Percentiles rank a stretch among this genome's conserved stretches.
phyloP scores from a whole-genome alignment of 2,888 invertebrate genomes.

The Gryllus longicercus region DNA sequence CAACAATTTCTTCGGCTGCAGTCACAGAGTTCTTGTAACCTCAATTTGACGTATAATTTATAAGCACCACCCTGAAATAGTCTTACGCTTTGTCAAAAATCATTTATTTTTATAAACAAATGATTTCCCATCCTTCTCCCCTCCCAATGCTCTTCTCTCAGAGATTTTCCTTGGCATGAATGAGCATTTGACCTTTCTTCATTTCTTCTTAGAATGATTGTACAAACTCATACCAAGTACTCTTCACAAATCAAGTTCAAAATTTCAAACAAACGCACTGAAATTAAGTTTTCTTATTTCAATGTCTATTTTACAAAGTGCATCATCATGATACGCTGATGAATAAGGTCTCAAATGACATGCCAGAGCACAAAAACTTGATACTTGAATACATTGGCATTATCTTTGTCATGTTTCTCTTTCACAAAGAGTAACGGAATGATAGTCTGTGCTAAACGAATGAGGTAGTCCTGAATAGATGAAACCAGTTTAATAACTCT shows the following conservation, averaged over 20 bases:
- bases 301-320: background rate
- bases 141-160: constrained; percentile 36
- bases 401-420: too few species aligned
- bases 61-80: constrained; percentile 30
- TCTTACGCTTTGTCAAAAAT: constrained; percentile 30
- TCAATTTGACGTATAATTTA: constrained; percentile 27
- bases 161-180: constrained; percentile 20
- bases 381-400: too few species aligned
- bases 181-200: background rate
- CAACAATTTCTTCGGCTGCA: constrained; percentile 22
- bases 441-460: too few species aligned
- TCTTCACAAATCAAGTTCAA: background rate
- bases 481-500: too few species aligned
- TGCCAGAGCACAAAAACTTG: too few species aligned
- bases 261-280: constrained; percentile 20
- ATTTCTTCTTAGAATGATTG: background rate
- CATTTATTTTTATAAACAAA: constrained; percentile 31
- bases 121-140: constrained; percentile 38
- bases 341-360: background rate
- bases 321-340: background rate
- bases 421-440: too few species aligned
- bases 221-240: background rate
- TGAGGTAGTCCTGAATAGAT: too few species aligned
- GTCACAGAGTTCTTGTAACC: background rate
- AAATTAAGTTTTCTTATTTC: background rate